Evolutionary conservation across 2,888 invertebrate species (phyloP).

Genomic region (Apotomis turbidana): DNA sequence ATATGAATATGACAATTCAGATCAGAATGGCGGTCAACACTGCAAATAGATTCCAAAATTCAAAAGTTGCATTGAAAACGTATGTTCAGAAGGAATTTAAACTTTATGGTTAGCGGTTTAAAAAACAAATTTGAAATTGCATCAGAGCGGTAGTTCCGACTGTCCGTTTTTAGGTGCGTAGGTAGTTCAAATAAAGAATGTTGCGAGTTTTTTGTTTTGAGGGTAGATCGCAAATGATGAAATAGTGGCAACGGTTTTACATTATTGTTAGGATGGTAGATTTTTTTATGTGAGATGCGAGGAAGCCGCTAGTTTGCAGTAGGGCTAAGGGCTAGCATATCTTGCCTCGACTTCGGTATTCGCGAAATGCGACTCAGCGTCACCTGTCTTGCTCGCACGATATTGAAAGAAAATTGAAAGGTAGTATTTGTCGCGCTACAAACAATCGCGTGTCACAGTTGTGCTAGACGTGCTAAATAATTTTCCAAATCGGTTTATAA

Average conservation of each 20-base stretch:
- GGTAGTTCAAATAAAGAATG: constrained; percentile 4
- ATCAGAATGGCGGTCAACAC: neutral
- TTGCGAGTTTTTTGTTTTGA: constrained; percentile 5
- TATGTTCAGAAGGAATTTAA: neutral
- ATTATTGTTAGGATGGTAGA: too few species aligned
- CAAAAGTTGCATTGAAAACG: neutral
- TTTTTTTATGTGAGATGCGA: too few species aligned
- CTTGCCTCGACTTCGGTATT: too few species aligned
- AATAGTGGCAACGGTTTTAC: neutral
- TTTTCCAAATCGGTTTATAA: too few species aligned
- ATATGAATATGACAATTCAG: constrained; percentile 11
- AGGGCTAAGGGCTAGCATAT: too few species aligned
- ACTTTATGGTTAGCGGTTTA: neutral
- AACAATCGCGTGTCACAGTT: too few species aligned
- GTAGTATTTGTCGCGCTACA: too few species aligned
- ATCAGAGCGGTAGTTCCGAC: neutral
- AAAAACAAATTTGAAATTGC: neutral
- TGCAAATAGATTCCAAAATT: neutral
- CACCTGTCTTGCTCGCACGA: too few species aligned
- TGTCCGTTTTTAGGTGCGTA: neutral
- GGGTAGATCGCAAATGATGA: neutral
- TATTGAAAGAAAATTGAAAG: too few species aligned
- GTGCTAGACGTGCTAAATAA: too few species aligned
- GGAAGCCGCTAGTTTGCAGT: too few species aligned
- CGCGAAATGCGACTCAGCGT: too few species aligned